Conservation (phyloP, 30 jellyfish, hydroid and myxozoan species). For the Nemopilema nomurai region DNA sequence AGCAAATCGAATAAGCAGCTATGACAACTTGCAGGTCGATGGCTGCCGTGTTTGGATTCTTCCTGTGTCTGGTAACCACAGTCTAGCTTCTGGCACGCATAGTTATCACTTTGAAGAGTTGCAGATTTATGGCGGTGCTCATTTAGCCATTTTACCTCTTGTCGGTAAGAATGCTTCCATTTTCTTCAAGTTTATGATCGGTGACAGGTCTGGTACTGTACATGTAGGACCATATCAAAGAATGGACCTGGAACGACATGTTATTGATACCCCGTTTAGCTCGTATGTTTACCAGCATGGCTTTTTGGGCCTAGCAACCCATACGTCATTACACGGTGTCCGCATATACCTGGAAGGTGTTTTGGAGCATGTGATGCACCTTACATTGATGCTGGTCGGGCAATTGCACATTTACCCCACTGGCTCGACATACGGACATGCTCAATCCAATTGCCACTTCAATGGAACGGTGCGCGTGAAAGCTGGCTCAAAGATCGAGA, state of each 20-base stretch:
- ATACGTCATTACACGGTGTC: slow-evolving; percentile 56
- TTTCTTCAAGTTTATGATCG: slow-evolving; percentile 59
- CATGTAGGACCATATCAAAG: slow-evolving; percentile 59
- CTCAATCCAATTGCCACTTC: slow-evolving; percentile 43
- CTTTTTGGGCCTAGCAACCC: slow-evolving; percentile 58
- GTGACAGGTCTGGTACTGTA: slow-evolving; percentile 59
- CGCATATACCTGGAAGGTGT: slow-evolving; percentile 61
- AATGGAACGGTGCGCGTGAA: slow-evolving; percentile 62
- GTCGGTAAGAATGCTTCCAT: slow-evolving; percentile 43
- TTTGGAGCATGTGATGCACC: slow-evolving; percentile 57
- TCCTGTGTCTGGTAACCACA: slow-evolving; percentile 66
- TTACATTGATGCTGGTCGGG: slow-evolving; percentile 65
- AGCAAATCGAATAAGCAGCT: slow-evolving; percentile 20
- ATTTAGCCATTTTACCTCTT: slow-evolving; percentile 47
- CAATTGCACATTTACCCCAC: slow-evolving; percentile 38
- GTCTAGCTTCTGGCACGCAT: slow-evolving; percentile 50
- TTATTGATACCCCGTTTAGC: slow-evolving; percentile 69
- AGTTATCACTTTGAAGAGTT: slow-evolving; percentile 63
- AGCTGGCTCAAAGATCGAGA: slow-evolving; percentile 53
- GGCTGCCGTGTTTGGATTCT: slow-evolving; percentile 68
- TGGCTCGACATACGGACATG: slow-evolving; percentile 55
- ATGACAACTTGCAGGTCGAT: slow-evolving; percentile 35
- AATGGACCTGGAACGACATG: slow-evolving; percentile 56
- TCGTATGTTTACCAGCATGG: slow-evolving; percentile 62
- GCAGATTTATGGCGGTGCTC: slow-evolving; percentile 60